Conservation (phyloP, 2,888 invertebrate species). For the Metalampra italica region DNA sequence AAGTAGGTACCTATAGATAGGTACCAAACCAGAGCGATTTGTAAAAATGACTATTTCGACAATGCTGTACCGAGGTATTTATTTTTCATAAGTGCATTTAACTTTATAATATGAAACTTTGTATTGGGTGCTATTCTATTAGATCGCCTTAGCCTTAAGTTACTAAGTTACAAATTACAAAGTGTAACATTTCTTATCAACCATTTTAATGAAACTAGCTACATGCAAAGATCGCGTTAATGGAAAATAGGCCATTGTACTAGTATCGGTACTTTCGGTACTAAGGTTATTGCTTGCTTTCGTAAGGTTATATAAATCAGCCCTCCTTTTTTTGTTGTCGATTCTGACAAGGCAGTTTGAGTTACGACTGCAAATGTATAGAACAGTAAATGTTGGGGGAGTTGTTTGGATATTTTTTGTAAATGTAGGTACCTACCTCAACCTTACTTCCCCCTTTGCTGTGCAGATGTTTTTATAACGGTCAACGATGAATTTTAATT, state of each 20-base stretch:
- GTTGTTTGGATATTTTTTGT: constrained; percentile 19
- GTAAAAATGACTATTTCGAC: too few species aligned
- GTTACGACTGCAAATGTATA: constrained; percentile 19
- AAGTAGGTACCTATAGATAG: too few species aligned
- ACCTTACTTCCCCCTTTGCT: constrained; percentile 16
- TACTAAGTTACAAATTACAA: too few species aligned
- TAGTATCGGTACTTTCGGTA: not conserved
- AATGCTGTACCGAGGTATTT: too few species aligned
- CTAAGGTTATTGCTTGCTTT: too few species aligned
- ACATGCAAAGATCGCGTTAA: not conserved
- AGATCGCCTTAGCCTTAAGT: too few species aligned
- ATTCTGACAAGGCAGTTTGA: constrained; percentile 22
- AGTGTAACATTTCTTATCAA: not conserved
- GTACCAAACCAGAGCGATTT: too few species aligned
- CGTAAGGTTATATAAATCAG: constrained; percentile 10
- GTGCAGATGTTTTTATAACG: constrained; percentile 21
- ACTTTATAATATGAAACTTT: too few species aligned
- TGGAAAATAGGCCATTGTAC: not conserved
- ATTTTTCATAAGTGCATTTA: too few species aligned
- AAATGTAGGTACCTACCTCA: too few species aligned
- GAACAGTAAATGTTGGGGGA: constrained; percentile 10
- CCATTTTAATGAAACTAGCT: not conserved
- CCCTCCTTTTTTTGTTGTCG: constrained; percentile 20
- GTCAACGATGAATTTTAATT: constrained; percentile 9
- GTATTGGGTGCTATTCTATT: too few species aligned